Conservation (phyloP, 2,113 vertebrate species). For the Spilogale gracilis region DNA sequence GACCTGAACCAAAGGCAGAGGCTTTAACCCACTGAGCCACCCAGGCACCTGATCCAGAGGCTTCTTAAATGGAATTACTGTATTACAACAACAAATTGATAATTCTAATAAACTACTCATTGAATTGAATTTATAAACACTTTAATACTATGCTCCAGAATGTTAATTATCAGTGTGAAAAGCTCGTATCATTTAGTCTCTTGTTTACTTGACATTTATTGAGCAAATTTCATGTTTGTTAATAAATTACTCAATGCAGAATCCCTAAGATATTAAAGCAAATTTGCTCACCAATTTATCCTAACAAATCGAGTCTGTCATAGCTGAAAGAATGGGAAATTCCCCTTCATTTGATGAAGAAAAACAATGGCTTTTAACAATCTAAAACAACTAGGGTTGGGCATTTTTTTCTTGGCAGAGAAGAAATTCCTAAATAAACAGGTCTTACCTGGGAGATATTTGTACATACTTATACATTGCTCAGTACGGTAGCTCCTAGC, state of each 20-base stretch:
- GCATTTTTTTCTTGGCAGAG: neutral
- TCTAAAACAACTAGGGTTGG: neutral
- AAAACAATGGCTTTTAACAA: conserved; percentile 37
- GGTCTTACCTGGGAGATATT: neutral
- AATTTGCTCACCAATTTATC: neutral
- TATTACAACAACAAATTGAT: neutral
- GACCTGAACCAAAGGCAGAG: too few species aligned
- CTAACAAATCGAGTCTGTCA: neutral
- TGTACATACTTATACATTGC: neutral
- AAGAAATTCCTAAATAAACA: neutral
- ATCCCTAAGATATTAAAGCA: neutral
- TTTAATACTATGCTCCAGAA: neutral
- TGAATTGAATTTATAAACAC: conserved; percentile 10
- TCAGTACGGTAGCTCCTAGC: neutral
- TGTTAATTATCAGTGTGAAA: neutral
- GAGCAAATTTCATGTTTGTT: conserved; percentile 22
- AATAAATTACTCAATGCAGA: conserved; percentile 42
- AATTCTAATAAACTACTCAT: neutral
- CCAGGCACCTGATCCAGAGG: neutral
- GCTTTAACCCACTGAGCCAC: too few species aligned
- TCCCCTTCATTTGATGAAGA: neutral
- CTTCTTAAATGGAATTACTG: conserved; percentile 2
- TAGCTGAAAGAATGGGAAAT: conserved; percentile 32
- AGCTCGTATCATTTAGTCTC: neutral
- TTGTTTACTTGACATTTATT: conserved; percentile 28